Base-by-base conservation (phyloP, 2,888 invertebrate genomes). In the Oscheius myriophilus region DNA sequence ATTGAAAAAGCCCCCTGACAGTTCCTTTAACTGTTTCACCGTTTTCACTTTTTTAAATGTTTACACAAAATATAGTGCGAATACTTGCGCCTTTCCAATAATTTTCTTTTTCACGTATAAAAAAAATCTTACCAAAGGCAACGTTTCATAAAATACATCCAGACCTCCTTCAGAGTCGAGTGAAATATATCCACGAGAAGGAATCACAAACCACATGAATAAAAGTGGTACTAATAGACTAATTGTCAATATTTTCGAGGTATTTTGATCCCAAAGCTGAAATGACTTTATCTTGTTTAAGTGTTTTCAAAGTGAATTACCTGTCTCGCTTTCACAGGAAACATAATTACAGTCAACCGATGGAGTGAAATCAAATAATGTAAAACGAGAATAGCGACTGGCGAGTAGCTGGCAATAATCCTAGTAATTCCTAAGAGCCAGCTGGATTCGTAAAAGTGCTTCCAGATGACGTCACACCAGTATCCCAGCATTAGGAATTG, bases 171-270 rank as follows among this genome's bases (percentile, higher is more conserved):
- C 25, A 2, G 26, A 0, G 33, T 61, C 61, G 1, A 61, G 0
- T n/a, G 33, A 46, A n/a, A 61, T 49, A 25, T 18, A 61, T 16
- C 61, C 61, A n/a, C 49, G 46, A 26, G 49, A 39, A 7, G 61
- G 61, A n/a, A 71, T 42, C 57, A 72, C 70, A n/a, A 72, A 74
- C 74, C 74, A 74, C 74, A 74, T 74, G 41, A 74, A 74, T 1
- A 67, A 57, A 7, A 74, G 25, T 9, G 74, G 71, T 25, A 63
- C n/a, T 0, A 72, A 12, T 11, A 72, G 52, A 1, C 68, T 67
- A 4, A 71, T 1, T 6, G 52, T 12, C 26, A 61, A 66, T 26
- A 74, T 64, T 12, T 42, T 16, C 23, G 43, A 41, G 16, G 70
- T 45, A 62, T 74, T 26, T 1, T 39, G 52, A 33, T 72, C 74